A percentile compares a stretch with the other conserved stretches of the same genome.
phyloP scores from a whole-genome alignment of 1,140 invertebrate species.

The Anastrepha obliqua region DNA sequence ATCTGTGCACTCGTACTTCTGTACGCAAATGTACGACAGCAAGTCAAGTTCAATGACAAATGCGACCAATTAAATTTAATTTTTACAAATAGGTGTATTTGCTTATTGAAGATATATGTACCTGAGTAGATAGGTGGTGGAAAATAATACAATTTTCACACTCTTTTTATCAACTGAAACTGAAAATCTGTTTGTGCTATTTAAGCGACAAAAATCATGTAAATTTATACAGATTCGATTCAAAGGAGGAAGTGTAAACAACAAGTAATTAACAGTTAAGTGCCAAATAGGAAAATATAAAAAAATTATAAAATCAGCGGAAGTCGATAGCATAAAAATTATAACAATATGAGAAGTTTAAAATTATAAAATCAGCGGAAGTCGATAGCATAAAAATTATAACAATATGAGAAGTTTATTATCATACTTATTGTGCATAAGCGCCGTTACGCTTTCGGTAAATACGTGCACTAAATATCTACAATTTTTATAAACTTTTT shows the following conservation, averaged over 20 bases:
- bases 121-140: too few species aligned
- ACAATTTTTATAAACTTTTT: not conserved
- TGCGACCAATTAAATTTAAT: slow-evolving; percentile 36
- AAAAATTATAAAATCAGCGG: too few species aligned
- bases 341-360: too few species aligned
- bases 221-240: not conserved
- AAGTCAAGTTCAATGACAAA: slow-evolving; percentile 73
- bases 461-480: not conserved
- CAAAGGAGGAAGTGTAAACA: not conserved
- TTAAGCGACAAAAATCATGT: slow-evolving; percentile 3
- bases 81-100: not conserved
- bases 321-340: too few species aligned
- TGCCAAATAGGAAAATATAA: not conserved
- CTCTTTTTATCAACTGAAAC: not conserved
- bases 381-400: not conserved
- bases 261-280: not conserved
- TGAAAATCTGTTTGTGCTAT: not conserved
- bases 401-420: not conserved
- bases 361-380: not conserved
- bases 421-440: not conserved
- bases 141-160: not conserved
- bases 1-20: not conserved
- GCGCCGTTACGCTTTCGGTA: not conserved
- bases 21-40: not conserved
- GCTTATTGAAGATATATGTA: too few species aligned